phyloP scores from a whole-genome alignment of 2,888 invertebrate species.

The Disparrhopalites patrizii region DNA sequence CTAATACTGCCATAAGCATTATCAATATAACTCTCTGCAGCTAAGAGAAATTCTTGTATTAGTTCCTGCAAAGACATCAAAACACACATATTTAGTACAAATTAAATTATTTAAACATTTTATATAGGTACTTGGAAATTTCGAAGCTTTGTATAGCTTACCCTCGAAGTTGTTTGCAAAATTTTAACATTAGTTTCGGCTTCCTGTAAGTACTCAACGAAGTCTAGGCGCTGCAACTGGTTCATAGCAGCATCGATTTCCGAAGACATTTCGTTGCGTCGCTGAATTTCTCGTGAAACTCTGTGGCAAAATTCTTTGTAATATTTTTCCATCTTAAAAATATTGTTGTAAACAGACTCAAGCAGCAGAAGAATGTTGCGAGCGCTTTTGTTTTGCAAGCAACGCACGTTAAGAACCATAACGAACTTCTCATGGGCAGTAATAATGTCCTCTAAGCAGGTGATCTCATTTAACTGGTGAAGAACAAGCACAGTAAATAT shows the following conservation, averaged over 20 bases:
- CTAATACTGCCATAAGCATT: conserved; percentile 10
- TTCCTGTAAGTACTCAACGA: conserved; percentile 14
- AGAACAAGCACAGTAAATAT: background rate
- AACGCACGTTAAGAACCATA: conserved; percentile 7
- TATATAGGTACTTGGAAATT: background rate
- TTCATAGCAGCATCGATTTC: background rate
- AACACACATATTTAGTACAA: background rate
- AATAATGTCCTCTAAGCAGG: conserved; percentile 26
- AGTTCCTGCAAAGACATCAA: conserved; percentile 10
- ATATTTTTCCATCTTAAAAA: conserved; percentile 19
- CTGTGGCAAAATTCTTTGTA: conserved; percentile 6
- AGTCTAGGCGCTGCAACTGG: conserved; percentile 5
- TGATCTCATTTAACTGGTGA: conserved; percentile 12
- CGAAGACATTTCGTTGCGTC: background rate
- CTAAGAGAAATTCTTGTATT: conserved; percentile 18
- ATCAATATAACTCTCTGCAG: conserved; percentile 16
- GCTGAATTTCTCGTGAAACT: conserved; percentile 3
- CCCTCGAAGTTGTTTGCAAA: conserved; percentile 10
- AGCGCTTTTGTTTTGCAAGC: conserved; percentile 20
- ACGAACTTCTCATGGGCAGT: conserved; percentile 22
- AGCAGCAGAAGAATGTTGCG: conserved; percentile 9
- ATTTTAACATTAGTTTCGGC: background rate
- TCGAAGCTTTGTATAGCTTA: background rate
- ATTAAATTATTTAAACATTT: background rate
- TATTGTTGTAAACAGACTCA: conserved; percentile 20